Percentiles rank a stretch among this genome's conserved stretches.
Evolutionary conservation across 2,113 vertebrate genomes (phyloP).

Genomic region (Ailuropoda melanoleuca): DNA sequence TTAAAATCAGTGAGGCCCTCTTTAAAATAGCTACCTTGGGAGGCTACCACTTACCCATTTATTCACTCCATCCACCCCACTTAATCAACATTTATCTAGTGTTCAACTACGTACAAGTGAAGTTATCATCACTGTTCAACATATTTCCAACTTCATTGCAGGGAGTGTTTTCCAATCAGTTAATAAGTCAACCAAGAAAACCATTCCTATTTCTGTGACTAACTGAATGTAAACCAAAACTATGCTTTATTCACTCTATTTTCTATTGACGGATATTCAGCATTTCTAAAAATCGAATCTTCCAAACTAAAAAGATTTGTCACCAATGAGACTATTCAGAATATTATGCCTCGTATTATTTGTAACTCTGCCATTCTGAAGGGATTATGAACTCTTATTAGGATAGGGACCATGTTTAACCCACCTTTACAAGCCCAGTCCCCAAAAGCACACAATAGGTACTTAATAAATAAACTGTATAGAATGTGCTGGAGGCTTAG

Average conservation of each 20-base stretch:
- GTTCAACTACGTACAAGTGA: neutral
- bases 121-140: neutral
- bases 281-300: conserved; percentile 53
- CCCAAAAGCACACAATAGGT: neutral
- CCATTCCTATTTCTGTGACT: conserved; percentile 21
- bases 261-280: neutral
- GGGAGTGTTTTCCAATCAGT: conserved; percentile 24
- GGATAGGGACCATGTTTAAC: neutral
- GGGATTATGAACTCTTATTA: neutral
- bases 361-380: neutral
- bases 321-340: conserved; percentile 18
- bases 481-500: neutral
- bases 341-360: neutral
- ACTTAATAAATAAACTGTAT: neutral
- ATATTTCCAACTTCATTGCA: conserved; percentile 10
- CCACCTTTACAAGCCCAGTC: neutral
- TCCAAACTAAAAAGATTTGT: conserved; percentile 28
- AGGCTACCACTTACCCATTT: conserved; percentile 16
- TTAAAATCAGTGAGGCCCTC: conserved; percentile 15
- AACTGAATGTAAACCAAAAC: conserved; percentile 34
- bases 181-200: conserved; percentile 52
- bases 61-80: neutral
- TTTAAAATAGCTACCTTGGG: conserved; percentile 49
- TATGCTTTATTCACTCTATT: conserved; percentile 35
- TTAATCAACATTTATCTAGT: neutral